These are phyloP conservation scores for Myotis yumanensis DNA, from an alignment of 2,113 vertebrate genomes.

Conservation along the genomic window DNA sequence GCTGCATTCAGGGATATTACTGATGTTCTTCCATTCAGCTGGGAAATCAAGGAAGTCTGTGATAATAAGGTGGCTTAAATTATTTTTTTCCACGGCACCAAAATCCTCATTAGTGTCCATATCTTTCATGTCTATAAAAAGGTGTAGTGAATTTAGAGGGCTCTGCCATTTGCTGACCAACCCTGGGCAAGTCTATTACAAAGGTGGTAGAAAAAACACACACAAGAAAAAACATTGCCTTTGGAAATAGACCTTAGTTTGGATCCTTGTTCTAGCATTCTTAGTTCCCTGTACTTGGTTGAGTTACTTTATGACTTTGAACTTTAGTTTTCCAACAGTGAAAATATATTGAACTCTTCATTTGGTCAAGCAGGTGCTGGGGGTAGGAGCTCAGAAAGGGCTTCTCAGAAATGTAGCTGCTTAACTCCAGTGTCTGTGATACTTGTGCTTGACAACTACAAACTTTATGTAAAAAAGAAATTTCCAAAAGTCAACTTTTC, in stretches of 20 bases:
- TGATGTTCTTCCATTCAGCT: neutral
- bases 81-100: constrained; percentile 48
- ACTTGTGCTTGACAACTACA: constrained; percentile 30
- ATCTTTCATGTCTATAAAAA: neutral
- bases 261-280: constrained; percentile 12
- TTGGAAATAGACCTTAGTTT: constrained; percentile 45
- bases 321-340: constrained; percentile 17
- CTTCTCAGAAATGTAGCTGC: constrained; percentile 19
- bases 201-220: neutral
- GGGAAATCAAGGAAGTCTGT: constrained; percentile 1
- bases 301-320: neutral
- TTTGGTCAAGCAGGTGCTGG: neutral
- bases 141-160: constrained; percentile 20
- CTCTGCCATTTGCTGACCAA: constrained; percentile 23
- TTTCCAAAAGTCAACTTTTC: constrained; percentile 28
- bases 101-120: neutral
- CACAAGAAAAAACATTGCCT: neutral
- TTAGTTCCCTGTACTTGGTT: neutral
- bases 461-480: constrained; percentile 1
- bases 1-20: neutral
- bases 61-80: neutral
- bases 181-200: neutral
- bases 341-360: constrained; percentile 12
- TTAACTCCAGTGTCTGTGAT: neutral
- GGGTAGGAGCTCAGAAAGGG: neutral